Base-by-base conservation (phyloP, 1,140 invertebrate genomes). In the Sesamia nonagrioides region DNA sequence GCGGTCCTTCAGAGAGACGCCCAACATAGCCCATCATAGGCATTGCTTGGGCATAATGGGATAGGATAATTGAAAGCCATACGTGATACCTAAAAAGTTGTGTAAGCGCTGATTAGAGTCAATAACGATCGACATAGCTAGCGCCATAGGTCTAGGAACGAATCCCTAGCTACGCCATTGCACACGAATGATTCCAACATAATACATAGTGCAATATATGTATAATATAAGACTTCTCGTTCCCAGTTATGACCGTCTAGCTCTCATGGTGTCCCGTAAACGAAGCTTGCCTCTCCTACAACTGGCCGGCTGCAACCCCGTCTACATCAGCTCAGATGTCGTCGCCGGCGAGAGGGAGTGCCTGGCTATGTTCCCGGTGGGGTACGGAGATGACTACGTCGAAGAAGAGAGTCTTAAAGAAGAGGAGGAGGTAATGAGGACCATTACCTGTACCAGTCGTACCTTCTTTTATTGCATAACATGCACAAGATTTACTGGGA, bases 231-330 rank as follows among this genome's bases (percentile, higher is more conserved):
- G 27, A 13, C 13, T 13, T 0, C 42, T 50, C n/a, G 35, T 40
- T 72, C 68, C 13, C 78, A 95, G 93, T 56, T 86, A 88, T 52
- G 93, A 95, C 72, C 88, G 91, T 0, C 40, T 95, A 8, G 93
- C 92, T 0, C 15, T 95, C 33, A 92, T 92, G 91, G 93, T 95
- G 72, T 94, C 93, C 3, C 88, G 89, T 6, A 90, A 88, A 50
- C 82, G 92, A 0, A 93, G 91, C 66, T 75, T 94, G 7, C 83
- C 93, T 0, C 75, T 93, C 17, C 85, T 94, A 21, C 90, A 92
- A 68, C 79, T 94, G 48, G 93, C 92, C 0, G 91, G 90, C 0
- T 81, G 90, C 17, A 91, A 89, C 69, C 93, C 93, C 0, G 84
- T 85, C 42, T 93, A 94, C 82, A 93, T 94, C 74, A 93, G 92